phyloP scores from a whole-genome alignment of 2,797 vertebrate species.

The Falco peregrinus region DNA sequence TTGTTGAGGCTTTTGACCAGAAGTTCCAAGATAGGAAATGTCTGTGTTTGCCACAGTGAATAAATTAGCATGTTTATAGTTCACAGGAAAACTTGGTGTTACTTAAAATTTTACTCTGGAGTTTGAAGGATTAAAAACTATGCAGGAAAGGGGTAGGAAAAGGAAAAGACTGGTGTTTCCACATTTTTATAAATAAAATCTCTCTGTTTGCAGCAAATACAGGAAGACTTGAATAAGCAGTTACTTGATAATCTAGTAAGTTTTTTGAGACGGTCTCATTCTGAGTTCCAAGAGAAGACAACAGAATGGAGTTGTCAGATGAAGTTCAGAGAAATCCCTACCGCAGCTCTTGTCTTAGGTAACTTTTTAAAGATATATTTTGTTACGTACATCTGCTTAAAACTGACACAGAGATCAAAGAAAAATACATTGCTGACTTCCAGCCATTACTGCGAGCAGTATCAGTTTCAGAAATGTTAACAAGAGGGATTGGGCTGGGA shows the following conservation, averaged over 20 bases:
- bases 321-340: constrained; percentile 92
- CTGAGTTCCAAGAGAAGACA: constrained; percentile 73
- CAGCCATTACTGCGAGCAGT: not conserved
- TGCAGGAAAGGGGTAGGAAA: not conserved
- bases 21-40: not conserved
- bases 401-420: not conserved
- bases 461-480: not conserved
- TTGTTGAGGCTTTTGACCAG: not conserved
- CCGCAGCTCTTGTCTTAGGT: constrained; percentile 94
- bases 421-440: not conserved
- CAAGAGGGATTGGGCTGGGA: not conserved
- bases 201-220: constrained; percentile 80
- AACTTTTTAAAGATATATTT: not conserved
- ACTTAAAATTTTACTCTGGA: not conserved
- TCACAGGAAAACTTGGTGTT: not conserved
- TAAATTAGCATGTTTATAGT: not conserved
- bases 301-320: constrained; percentile 84
- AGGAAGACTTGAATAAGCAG: constrained; percentile 91
- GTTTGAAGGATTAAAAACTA: not conserved
- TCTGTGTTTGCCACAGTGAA: not conserved
- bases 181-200: not conserved
- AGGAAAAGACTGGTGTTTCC: not conserved
- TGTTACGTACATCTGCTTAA: not conserved
- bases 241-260: constrained; percentile 86
- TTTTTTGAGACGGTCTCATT: constrained; percentile 86